These are phyloP conservation scores for Spheniscus mendiculus DNA, from an alignment of 2,113 vertebrate genomes.

Conservation along the genomic window DNA sequence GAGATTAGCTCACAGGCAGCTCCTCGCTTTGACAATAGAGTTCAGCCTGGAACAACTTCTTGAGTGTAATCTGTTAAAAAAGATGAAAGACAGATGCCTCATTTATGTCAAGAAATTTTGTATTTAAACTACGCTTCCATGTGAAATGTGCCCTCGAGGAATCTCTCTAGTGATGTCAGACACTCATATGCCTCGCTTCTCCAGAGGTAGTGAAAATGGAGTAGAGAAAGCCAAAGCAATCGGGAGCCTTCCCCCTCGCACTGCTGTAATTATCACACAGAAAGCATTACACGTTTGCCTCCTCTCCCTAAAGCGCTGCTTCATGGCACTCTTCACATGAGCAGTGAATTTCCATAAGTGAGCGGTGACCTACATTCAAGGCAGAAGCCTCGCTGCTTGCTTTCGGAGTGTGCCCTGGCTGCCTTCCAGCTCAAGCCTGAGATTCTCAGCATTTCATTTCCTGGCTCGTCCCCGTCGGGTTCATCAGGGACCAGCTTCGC, in stretches of 20 bases:
- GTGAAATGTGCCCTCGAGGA: background rate
- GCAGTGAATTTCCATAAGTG: constrained; percentile 25
- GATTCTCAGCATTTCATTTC: constrained; percentile 68
- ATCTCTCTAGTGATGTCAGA: background rate
- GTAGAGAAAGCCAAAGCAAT: background rate
- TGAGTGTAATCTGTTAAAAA: background rate
- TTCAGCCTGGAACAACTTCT: background rate
- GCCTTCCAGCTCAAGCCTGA: constrained; percentile 50
- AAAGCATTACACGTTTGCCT: background rate
- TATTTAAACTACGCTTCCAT: background rate
- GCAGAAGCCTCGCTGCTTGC: background rate
- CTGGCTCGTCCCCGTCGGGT: constrained; percentile 13
- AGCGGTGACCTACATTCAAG: constrained; percentile 61
- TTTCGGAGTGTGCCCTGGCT: constrained; percentile 34
- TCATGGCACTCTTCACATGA: background rate
- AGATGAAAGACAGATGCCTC: constrained; percentile 4
- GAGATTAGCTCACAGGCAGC: background rate
- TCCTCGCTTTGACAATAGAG: background rate
- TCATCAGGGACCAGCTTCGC: background rate
- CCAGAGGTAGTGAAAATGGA: background rate
- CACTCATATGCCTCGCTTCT: background rate
- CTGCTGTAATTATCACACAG: background rate
- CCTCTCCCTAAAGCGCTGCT: background rate
- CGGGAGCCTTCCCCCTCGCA: background rate
- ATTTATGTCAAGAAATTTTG: background rate